phyloP scores from a whole-genome alignment of 2,113 vertebrate genomes.

The Camarhynchus parvulus region DNA sequence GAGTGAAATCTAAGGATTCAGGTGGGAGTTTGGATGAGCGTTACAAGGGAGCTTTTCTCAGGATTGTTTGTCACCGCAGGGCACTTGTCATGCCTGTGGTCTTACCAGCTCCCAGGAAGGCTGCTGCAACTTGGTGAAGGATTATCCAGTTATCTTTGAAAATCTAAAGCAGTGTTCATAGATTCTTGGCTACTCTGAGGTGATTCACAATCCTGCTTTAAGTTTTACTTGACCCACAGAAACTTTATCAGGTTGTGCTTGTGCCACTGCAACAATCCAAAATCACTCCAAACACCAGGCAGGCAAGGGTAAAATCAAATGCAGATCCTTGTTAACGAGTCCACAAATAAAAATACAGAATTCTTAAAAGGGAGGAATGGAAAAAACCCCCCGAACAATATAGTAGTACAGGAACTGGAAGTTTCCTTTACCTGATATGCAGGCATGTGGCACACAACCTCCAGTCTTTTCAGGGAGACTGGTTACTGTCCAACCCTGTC shows the following conservation, averaged over 20 bases:
- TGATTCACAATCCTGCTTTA: neutral
- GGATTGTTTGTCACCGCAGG: neutral
- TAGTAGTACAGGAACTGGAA: neutral
- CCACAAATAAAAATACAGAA: neutral
- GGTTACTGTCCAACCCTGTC: neutral
- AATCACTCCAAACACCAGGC: neutral
- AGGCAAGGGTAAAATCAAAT: neutral
- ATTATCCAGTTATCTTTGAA: neutral
- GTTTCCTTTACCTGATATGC: neutral
- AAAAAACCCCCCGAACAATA: fast-evolving
- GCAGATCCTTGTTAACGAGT: neutral
- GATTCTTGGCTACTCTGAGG: neutral
- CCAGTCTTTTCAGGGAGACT: neutral
- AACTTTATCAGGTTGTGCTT: neutral
- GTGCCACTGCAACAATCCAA: neutral
- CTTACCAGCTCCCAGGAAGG: neutral
- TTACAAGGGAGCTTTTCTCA: neutral
- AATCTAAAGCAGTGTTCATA: neutral
- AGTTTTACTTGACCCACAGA: neutral
- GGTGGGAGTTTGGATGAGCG: neutral
- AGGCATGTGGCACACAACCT: neutral
- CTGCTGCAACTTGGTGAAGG: neutral
- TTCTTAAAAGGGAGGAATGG: neutral
- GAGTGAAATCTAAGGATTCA: neutral
- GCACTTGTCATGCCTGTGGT: neutral